Evolutionary conservation across 1,140 invertebrate genomes (phyloP).

Genomic region (Sitophilus oryzae): DNA sequence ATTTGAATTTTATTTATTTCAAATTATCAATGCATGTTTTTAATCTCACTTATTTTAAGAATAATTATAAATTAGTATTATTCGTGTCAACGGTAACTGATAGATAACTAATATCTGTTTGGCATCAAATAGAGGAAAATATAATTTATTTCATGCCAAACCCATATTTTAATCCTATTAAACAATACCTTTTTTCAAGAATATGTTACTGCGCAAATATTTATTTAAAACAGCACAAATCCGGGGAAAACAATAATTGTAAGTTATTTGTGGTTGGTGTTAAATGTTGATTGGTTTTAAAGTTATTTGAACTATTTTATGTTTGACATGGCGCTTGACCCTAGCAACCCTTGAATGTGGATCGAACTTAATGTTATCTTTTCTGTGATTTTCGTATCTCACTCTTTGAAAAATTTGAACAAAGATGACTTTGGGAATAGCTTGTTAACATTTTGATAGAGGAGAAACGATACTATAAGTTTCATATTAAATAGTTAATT

Average conservation of each 20-base stretch:
- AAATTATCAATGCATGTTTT: no score
- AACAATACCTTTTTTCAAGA: slow-evolving; percentile 10
- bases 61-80: no score
- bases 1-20: no score
- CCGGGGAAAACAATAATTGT: slow-evolving; percentile 39
- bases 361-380: slow-evolving; percentile 1
- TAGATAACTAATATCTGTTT: no score
- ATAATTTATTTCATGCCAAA: background rate
- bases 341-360: slow-evolving; percentile 2
- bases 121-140: no score
- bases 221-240: slow-evolving; percentile 37
- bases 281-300: slow-evolving; percentile 27
- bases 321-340: slow-evolving; percentile 12
- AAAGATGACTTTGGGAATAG: background rate
- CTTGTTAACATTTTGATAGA: no score
- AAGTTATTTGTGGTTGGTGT: slow-evolving; percentile 40
- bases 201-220: slow-evolving; percentile 37
- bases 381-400: background rate
- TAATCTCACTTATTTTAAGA: no score
- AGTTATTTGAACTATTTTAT: slow-evolving; percentile 5
- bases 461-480: no score
- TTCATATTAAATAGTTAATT: no score
- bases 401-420: background rate
- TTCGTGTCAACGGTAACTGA: no score
- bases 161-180: background rate